These are phyloP conservation scores for Amiota minor DNA, from an alignment of 2,888 invertebrate genomes.

Conservation along the genomic window DNA sequence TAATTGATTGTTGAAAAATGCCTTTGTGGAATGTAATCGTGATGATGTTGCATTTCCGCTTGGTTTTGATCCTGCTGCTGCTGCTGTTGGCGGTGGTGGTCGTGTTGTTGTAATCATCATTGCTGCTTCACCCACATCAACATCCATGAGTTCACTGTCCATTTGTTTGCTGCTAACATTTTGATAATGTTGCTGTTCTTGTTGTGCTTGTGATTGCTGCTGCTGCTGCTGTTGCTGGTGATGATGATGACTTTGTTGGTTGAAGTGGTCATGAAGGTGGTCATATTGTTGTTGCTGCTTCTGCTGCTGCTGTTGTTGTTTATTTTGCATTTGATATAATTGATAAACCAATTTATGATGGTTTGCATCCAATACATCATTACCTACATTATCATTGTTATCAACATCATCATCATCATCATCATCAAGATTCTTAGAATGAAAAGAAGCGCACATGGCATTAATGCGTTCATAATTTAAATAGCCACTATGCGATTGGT, in stretches of 20 bases:
- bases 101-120: conserved; percentile 32
- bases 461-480: conserved; percentile 66
- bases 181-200: not conserved
- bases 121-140: conserved; percentile 20
- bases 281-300: conserved; percentile 47
- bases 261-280: conserved; percentile 37
- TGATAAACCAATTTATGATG: conserved; percentile 59
- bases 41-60: conserved; percentile 31
- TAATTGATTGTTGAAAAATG: conserved; percentile 22
- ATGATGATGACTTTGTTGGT: not conserved
- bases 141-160: conserved; percentile 15
- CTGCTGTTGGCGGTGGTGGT: conserved; percentile 23
- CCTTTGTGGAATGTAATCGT: conserved; percentile 58
- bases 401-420: conserved; percentile 42
- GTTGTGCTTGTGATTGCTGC: not conserved
- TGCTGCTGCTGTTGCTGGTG: conserved; percentile 29
- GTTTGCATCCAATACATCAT: conserved; percentile 24
- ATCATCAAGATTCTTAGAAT: too few relatives aligned
- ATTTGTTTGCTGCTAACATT: conserved; percentile 18
- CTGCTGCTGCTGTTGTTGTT: conserved; percentile 50
- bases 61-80: conserved; percentile 30
- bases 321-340: conserved; percentile 63
- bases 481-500: conserved; percentile 57
- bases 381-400: not conserved
- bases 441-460: conserved; percentile 47